Conservation (phyloP, 2,888 invertebrate species). For the Monoplex corrugatus region DNA sequence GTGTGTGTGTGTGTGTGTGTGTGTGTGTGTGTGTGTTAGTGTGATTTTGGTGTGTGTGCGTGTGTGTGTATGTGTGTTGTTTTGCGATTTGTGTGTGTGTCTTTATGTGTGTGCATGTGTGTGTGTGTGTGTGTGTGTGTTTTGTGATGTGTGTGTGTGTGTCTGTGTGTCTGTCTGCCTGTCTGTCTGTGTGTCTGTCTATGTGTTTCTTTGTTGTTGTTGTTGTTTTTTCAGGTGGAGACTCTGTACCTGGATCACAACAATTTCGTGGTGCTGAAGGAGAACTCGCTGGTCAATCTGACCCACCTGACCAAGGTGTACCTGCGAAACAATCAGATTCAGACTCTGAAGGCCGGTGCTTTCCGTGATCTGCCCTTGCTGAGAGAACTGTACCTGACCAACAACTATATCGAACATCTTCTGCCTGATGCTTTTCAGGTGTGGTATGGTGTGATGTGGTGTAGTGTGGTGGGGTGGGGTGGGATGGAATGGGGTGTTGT, state of each 20-base stretch:
- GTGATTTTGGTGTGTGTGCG: neutral
- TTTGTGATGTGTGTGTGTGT: neutral
- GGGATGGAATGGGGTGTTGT: neutral
- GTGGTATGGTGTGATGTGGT: neutral
- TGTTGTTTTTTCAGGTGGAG: conserved; percentile 51
- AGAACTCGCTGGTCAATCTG: conserved; percentile 27
- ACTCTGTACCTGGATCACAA: conserved; percentile 66
- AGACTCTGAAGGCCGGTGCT: conserved; percentile 55
- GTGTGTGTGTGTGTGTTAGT: neutral
- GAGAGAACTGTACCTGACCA: conserved; percentile 58
- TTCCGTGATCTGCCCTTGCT: conserved; percentile 60
- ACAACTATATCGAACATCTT: conserved; percentile 56
- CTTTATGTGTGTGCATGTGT: neutral
- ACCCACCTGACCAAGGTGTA: conserved; percentile 58
- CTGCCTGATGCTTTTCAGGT: conserved; percentile 35
- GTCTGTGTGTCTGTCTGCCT: neutral
- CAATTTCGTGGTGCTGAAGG: conserved; percentile 50
- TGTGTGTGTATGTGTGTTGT: no score
- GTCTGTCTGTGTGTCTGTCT: neutral
- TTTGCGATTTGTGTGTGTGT: no score
- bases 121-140: neutral
- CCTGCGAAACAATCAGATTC: conserved; percentile 62
- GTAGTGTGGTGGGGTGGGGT: no score
- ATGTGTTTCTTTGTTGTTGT: neutral
- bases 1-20: neutral